Base-by-base conservation (phyloP, 2,797 vertebrate species). In the Crypturellus tataupa region DNA sequence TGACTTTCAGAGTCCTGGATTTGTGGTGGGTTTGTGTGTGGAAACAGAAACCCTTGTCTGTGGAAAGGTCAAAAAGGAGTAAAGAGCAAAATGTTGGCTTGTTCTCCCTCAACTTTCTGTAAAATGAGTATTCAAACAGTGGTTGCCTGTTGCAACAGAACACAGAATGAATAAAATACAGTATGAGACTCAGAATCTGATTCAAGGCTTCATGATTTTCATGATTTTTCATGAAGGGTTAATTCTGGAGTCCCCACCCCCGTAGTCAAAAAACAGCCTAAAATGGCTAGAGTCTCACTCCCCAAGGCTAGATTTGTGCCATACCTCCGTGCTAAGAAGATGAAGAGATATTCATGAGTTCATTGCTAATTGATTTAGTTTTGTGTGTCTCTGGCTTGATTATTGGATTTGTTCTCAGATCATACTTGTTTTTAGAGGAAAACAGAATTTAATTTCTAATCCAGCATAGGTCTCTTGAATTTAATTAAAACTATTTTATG, bases 321-420 rank as follows among this genome's bases (percentile, higher is more conserved):
- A 29, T 80, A 77, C 29, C 72, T 86, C 56, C 51, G 7, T 35
- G 51, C 14, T 24, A 60, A 65, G 44, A 72, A 53, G 46, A 83
- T 62, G 73, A 93, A 94, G 56, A 83, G 64, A 58, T 65, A 33
- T 27, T 80, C 80, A 83, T 77, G n/a, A 80, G 33, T 59, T 88
- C 40, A 47, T 72, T 89, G 16, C 25, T 56, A 83, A 80, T 9
- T n/a, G 15, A 82, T 20, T 86, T 86, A 77, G 69, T 86, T 89
- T 88, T 80, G 14, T 80, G 62, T 72, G 23, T 15, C 11, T 83
- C 80, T 69, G 65, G 11, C 11, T 24, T 62, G 19, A 69, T 77
- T 60, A 46, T 83, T 88, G 46, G 77, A 31, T 10, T 65, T 42
- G 20, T 27, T 78, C 62, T 42, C 72, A 76, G 23, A 89, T 24